phyloP scores from a whole-genome alignment of 2,888 invertebrate genomes.

The Drosophila tanythrix region DNA sequence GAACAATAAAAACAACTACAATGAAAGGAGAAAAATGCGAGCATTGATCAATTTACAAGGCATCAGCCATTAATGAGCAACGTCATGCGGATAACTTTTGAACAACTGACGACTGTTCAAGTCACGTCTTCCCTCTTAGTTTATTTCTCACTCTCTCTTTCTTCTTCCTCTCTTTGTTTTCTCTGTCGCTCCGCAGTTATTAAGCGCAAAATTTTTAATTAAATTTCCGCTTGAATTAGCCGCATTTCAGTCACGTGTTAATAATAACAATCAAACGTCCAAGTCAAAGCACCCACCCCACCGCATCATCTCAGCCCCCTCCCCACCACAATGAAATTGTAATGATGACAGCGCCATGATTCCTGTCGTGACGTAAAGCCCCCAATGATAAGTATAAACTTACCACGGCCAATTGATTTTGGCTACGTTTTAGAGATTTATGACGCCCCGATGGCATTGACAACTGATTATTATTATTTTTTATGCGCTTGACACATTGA shows the following conservation, averaged over 20 bases:
- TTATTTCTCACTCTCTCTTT: neutral
- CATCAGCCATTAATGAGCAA: constrained; percentile 62
- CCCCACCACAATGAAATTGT: neutral
- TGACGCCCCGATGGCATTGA: constrained; percentile 42
- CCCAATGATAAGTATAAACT: constrained; percentile 49
- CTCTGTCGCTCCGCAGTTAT: constrained; percentile 43
- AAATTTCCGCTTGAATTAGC: constrained; percentile 78
- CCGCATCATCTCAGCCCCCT: neutral
- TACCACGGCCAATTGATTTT: constrained; percentile 57
- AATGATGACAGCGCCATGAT: constrained; percentile 31
- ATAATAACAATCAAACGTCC: constrained; percentile 77
- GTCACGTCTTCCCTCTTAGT: constrained; percentile 51
- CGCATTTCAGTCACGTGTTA: constrained; percentile 76
- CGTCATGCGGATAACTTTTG: constrained; percentile 58
- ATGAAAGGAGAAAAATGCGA: constrained; percentile 16
- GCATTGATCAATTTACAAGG: constrained; percentile 71
- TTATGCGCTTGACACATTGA: constrained; percentile 14
- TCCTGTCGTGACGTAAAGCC: constrained; percentile 52
- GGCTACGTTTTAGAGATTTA: constrained; percentile 62
- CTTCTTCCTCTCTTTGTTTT: neutral
- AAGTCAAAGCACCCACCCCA: constrained; percentile 8
- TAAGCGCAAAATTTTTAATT: constrained; percentile 73
- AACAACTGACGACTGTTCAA: constrained; percentile 35
- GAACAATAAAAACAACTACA: constrained; percentile 6
- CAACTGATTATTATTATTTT: constrained; percentile 67